A percentile compares a stretch with the other conserved stretches of the same genome.
These are phyloP conservation scores for Drosophila nannoptera DNA, from an alignment of 1,140 invertebrate genomes.

Conservation along the genomic window DNA sequence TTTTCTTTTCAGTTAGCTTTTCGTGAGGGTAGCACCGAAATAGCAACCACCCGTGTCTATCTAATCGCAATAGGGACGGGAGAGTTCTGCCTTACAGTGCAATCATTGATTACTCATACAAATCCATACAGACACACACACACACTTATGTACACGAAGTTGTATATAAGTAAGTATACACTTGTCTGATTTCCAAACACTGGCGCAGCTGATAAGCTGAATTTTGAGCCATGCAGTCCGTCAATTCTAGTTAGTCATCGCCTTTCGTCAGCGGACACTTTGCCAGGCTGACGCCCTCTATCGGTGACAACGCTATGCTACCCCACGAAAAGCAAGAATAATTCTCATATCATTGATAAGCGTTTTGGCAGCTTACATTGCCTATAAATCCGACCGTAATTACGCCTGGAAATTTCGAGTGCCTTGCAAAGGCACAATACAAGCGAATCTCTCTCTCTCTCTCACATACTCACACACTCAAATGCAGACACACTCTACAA, in stretches of 20 bases:
- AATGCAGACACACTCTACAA: conserved; percentile 13
- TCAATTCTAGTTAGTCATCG: conserved; percentile 59
- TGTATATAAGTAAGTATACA: conserved; percentile 26
- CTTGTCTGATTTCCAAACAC: conserved; percentile 71
- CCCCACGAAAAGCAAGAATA: conserved; percentile 13
- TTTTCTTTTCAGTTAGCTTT: background rate
- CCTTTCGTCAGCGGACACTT: conserved; percentile 25
- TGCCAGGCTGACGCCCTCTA: conserved; percentile 19
- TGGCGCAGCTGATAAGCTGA: conserved; percentile 55
- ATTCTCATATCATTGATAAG: conserved; percentile 35
- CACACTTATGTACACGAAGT: background rate
- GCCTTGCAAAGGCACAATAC: conserved; percentile 17
- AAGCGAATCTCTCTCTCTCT: background rate
- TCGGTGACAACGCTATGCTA: background rate
- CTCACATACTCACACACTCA: conserved; percentile 5
- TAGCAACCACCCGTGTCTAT: conserved; percentile 18
- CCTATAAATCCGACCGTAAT: conserved; percentile 24
- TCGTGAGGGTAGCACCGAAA: background rate
- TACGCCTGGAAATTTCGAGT: conserved; percentile 36
- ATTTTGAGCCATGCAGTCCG: conserved; percentile 31
- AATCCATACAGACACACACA: background rate
- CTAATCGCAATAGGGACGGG: conserved; percentile 2
- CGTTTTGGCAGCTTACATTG: conserved; percentile 4
- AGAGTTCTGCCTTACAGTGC: conserved; percentile 36
- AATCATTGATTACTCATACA: conserved; percentile 66